Base-by-base conservation (phyloP, 1,140 invertebrate species). In the Leptinotarsa undecemlineata region DNA sequence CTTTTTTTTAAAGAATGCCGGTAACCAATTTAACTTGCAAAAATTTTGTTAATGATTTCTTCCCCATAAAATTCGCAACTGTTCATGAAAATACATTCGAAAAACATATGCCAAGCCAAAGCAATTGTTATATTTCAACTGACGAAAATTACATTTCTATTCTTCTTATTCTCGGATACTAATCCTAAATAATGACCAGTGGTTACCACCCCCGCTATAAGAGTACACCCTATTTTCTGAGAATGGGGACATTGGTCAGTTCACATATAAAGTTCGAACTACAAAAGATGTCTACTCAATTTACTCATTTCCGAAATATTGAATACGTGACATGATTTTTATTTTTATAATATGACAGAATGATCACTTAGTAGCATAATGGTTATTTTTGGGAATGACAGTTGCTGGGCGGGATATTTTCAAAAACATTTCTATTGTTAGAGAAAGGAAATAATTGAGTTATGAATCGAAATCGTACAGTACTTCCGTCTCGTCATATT, bases 101-200 rank as follows among this genome's bases (percentile, higher is more conserved):
- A 68, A 15, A 20, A 47, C 66, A 68, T 42, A 68, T 68, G 66
- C 42, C 66, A 1, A 68, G 33, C 33, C 15, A 17, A 19, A 47
- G 66, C 23, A 68, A 48, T 68, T 68, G 66, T 68, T 42, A 42
- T 47, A 68, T 42, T 68, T 47, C 66, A 68, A 68, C 66, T 68
- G 23, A 42, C 66, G 26, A 47, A 42, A 42, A 47, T 47, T 68
- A 23, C 8, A 19, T 68, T 68, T 68, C 66, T 57, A 17, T 57
- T 57, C 51, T 57, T 19, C 23, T 68, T 68, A 68, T 68, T 68
- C 19, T 68, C 66, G 66, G 42, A 33, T 42, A 68, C 23, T 68
- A 68, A 68, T 68, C 66, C 66, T 8, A n/a, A 68, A 68, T 68
- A 68, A 68, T 68, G 66, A 68, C 66, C 66, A 57, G 42, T 68